Conservation (phyloP, 2,113 vertebrate genomes). For the Rhea pennata region DNA sequence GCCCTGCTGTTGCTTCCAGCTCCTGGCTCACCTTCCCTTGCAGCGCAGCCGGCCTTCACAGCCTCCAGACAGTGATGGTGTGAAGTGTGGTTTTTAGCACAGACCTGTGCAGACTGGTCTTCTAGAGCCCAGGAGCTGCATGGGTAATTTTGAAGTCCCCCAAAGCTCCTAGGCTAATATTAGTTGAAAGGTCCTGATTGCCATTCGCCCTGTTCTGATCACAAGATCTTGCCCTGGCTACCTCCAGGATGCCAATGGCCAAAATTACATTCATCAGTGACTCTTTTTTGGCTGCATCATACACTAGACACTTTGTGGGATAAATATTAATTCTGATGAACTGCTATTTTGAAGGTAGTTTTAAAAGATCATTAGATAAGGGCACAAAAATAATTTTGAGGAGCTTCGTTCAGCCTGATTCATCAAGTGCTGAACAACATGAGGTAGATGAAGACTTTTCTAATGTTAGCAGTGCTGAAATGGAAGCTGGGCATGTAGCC, state of each 20-base stretch:
- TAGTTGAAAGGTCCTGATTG: neutral
- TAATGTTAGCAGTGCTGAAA: neutral
- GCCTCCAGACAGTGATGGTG: neutral
- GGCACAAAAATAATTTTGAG: accelerated
- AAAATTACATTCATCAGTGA: neutral
- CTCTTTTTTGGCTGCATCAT: neutral
- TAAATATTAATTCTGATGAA: neutral
- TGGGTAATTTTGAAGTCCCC: neutral
- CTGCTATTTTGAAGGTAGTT: neutral
- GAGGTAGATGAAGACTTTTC: neutral
- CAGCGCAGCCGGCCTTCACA: accelerated
- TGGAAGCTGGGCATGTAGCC: neutral
- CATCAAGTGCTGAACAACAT: accelerated
- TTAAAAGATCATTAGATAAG: neutral
- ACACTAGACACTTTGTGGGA: neutral
- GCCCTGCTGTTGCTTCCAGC: accelerated
- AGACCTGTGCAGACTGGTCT: neutral
- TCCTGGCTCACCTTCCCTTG: neutral
- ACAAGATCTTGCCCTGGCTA: neutral
- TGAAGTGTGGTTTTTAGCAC: neutral
- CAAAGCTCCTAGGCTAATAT: neutral
- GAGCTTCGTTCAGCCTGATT: neutral
- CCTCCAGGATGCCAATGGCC: neutral
- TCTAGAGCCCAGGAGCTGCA: neutral
- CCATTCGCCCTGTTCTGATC: neutral